phyloP scores from a whole-genome alignment of 2,113 vertebrate species.

The Ailurus styani region DNA sequence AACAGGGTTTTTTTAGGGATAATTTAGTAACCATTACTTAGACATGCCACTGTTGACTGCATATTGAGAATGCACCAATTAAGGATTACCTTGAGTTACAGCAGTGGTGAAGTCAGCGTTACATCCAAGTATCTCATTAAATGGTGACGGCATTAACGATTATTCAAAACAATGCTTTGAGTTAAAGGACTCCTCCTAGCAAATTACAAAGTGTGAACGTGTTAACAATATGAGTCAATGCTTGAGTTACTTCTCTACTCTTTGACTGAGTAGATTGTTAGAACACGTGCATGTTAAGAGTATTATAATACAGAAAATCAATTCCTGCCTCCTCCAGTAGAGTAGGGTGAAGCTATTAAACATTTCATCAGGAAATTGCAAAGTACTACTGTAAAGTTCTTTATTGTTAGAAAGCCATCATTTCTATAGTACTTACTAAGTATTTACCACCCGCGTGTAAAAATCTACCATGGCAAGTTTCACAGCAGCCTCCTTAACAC shows the following conservation, averaged over 20 bases:
- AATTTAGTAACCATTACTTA: background rate
- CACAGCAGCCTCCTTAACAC: background rate
- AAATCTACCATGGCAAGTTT: background rate
- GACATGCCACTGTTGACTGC: background rate
- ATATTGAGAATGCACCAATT: background rate
- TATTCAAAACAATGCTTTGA: background rate
- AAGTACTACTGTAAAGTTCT: slow-evolving; percentile 24
- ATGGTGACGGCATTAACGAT: background rate
- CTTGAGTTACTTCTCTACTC: background rate
- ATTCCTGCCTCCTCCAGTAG: background rate
- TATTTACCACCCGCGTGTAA: slow-evolving; percentile 36
- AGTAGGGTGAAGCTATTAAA: slow-evolving; percentile 16
- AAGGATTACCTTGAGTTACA: background rate
- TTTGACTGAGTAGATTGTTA: background rate
- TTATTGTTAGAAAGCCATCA: background rate
- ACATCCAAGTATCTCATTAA: background rate
- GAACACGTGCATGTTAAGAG: background rate
- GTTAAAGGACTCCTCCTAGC: background rate
- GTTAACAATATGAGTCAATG: background rate
- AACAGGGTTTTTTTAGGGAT: background rate
- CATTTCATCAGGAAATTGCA: slow-evolving; percentile 29
- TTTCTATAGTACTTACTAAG: background rate
- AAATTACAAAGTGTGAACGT: background rate
- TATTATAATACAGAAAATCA: slow-evolving; percentile 31
- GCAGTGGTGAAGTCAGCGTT: background rate